A percentile compares a stretch with the other conserved stretches of the same genome.
Conservation (phyloP, 1,140 invertebrate species). For the Camponotus floridanus region DNA sequence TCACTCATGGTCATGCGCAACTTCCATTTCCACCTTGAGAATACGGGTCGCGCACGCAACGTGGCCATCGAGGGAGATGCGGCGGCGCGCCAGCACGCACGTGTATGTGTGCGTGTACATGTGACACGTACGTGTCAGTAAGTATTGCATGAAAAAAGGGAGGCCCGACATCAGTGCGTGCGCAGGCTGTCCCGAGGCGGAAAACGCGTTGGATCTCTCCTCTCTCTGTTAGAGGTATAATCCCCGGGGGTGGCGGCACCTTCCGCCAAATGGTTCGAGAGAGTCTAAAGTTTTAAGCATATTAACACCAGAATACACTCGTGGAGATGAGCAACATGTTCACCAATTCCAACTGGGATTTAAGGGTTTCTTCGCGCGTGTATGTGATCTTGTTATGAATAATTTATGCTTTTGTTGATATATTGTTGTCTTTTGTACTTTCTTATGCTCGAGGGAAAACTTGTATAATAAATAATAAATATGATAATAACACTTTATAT, state of each 20-base stretch:
- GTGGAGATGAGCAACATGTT: background rate
- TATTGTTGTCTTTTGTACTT: conserved; percentile 13
- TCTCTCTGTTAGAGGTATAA: background rate
- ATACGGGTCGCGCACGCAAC: conserved; percentile 64
- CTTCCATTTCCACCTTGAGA: conserved; percentile 66
- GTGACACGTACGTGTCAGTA: conserved; percentile 35
- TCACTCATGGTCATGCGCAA: conserved; percentile 78
- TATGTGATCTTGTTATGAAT: conserved; percentile 22
- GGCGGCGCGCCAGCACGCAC: background rate
- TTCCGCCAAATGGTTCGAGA: conserved; percentile 11
- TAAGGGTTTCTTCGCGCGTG: background rate
- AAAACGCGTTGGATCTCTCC: background rate
- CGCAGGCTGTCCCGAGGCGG: background rate
- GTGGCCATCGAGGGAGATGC: conserved; percentile 29
- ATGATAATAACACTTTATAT: background rate
- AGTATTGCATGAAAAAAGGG: conserved; percentile 50
- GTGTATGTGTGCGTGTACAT: background rate
- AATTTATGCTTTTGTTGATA: conserved; percentile 28
- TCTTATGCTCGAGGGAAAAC: background rate
- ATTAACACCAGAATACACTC: conserved; percentile 17
- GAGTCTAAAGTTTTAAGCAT: conserved; percentile 17
- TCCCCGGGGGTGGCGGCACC: background rate
- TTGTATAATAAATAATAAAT: conserved; percentile 21
- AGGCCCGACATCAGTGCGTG: conserved; percentile 9
- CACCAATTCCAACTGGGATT: conserved; percentile 11